These are phyloP conservation scores for Beaufortia kweichowensis DNA, from an alignment of 2,113 vertebrate species.

Conservation along the genomic window DNA sequence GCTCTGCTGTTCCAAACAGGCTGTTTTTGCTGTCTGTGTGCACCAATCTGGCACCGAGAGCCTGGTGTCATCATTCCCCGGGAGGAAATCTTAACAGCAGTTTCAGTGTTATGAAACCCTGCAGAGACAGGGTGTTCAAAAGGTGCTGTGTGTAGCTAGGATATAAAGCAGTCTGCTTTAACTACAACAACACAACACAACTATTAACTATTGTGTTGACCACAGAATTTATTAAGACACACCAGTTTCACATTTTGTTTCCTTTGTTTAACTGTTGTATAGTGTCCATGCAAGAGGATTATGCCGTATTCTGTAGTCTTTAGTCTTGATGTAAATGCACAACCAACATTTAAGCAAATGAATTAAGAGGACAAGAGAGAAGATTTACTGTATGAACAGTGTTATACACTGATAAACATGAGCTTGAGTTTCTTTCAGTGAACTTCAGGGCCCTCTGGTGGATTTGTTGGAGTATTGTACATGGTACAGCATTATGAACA, in stretches of 20 bases:
- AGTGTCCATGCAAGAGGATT: too few relatives aligned
- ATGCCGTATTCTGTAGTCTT: neutral
- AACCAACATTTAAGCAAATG: neutral
- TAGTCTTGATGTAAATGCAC: neutral
- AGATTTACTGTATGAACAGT: neutral
- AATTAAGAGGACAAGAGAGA: neutral
- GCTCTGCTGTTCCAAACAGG: slow-evolving; percentile 16
- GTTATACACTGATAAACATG: neutral
- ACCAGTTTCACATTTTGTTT: too few relatives aligned
- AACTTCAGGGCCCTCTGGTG: slow-evolving; percentile 42
- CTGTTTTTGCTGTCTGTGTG: slow-evolving; percentile 23
- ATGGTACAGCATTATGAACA: neutral
- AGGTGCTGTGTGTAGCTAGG: neutral
- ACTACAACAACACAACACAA: too few relatives aligned
- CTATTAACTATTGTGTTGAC: too few relatives aligned
- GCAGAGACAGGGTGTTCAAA: slow-evolving; percentile 9
- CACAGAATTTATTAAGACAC: too few relatives aligned
- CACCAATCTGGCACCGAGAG: slow-evolving; percentile 23
- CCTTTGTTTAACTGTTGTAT: neutral
- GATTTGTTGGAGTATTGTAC: neutral
- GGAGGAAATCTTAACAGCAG: slow-evolving; percentile 11
- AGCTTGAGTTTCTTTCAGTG: neutral
- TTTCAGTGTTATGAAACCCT: neutral
- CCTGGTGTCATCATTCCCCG: slow-evolving; percentile 6
- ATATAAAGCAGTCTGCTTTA: neutral